Percentiles rank a stretch among this genome's conserved stretches.
phyloP scores from a whole-genome alignment of 2,797 vertebrate genomes.

The Pristis pectinata region DNA sequence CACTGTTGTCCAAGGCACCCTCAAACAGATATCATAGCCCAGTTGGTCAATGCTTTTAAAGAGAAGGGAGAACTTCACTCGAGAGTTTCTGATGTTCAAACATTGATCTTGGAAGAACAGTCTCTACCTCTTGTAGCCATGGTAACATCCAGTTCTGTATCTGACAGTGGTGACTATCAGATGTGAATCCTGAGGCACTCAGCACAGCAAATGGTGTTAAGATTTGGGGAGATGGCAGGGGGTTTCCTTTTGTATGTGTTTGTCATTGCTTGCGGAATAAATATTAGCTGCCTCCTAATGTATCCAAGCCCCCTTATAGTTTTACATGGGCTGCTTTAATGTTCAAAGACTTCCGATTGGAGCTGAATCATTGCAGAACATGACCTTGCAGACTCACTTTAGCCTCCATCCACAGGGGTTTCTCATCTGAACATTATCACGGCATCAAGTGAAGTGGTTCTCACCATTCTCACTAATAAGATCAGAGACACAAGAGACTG shows the following conservation, averaged over 20 bases:
- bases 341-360: background rate
- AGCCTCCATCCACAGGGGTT: background rate
- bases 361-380: background rate
- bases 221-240: background rate
- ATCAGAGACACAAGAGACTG: background rate
- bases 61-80: background rate
- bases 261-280: background rate
- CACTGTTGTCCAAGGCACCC: background rate
- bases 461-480: background rate
- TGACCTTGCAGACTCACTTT: background rate
- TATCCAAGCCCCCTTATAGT: background rate
- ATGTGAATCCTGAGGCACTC: too few relatives aligned
- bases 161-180: background rate
- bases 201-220: too few relatives aligned
- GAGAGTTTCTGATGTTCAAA: background rate
- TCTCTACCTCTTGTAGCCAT: background rate
- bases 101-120: background rate
- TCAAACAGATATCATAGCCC: background rate
- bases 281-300: background rate
- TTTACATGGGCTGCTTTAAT: background rate
- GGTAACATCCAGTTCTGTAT: background rate
- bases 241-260: background rate
- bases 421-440: background rate
- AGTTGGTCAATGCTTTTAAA: background rate
- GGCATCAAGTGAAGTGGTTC: background rate